phyloP scores from a whole-genome alignment of 1,140 invertebrate genomes.

The Drosophila seguyi region DNA sequence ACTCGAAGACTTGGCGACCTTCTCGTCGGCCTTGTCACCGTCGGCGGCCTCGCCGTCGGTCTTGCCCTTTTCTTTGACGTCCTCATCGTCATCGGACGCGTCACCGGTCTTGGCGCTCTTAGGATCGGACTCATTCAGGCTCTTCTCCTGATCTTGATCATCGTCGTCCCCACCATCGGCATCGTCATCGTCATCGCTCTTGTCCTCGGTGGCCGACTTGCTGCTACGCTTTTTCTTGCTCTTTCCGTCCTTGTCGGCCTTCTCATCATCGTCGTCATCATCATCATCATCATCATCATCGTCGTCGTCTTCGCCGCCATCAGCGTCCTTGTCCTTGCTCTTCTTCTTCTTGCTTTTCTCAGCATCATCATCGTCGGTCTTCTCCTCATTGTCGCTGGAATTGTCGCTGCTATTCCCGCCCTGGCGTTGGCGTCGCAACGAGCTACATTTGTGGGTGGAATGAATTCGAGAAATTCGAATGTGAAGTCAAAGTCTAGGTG shows the following conservation, averaged over 20 bases:
- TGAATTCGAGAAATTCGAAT: conserved; percentile 76
- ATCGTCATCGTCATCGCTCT: conserved; percentile 85
- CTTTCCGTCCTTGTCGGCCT: conserved; percentile 52
- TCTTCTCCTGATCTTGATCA: conserved; percentile 85
- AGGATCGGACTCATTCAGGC: conserved; percentile 84
- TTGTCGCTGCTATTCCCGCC: conserved; percentile 76
- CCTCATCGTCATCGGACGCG: conserved; percentile 85
- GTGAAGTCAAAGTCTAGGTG: conserved; percentile 49
- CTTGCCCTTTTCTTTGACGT: conserved; percentile 71
- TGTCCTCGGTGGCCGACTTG: conserved; percentile 65
- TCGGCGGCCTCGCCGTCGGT: conserved; percentile 39
- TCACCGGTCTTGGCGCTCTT: conserved; percentile 74
- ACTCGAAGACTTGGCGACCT: conserved; percentile 49
- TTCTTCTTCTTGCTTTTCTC: conserved; percentile 73
- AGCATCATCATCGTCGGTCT: conserved; percentile 62
- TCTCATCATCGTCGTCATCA: conserved; percentile 58
- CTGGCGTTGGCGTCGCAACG: conserved; percentile 79
- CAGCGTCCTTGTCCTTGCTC: conserved; percentile 53
- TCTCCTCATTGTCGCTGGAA: conserved; percentile 74
- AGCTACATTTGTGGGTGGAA: conserved; percentile 66
- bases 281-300: conserved; percentile 55
- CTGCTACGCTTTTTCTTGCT: conserved; percentile 68
- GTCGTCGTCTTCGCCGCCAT: conserved; percentile 45
- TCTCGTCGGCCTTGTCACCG: conserved; percentile 66
- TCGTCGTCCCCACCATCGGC: conserved; percentile 85